A percentile compares a stretch with the other conserved stretches of the same genome.
These are phyloP conservation scores for Scaptomyza pallida DNA, from an alignment of 1,140 invertebrate genomes.

Conservation along the genomic window DNA sequence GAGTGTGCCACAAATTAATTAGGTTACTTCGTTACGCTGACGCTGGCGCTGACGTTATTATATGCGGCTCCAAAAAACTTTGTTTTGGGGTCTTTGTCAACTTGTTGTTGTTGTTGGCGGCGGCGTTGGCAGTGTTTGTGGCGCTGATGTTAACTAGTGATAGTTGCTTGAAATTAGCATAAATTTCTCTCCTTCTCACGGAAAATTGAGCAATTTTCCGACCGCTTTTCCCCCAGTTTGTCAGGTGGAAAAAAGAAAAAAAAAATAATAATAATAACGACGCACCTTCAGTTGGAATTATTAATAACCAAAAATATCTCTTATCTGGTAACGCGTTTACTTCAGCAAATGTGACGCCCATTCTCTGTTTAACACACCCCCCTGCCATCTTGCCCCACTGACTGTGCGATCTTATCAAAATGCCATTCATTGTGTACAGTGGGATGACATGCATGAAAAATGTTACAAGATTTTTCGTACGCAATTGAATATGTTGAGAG, in stretches of 20 bases:
- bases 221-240: conserved; percentile 46
- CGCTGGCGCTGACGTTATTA: conserved; percentile 52
- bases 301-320: conserved; percentile 66
- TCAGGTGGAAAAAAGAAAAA: conserved; percentile 6
- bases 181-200: conserved; percentile 71
- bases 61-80: background rate
- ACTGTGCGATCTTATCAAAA: conserved; percentile 52
- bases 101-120: conserved; percentile 13
- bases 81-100: conserved; percentile 1
- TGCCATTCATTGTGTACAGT: background rate
- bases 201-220: conserved; percentile 82
- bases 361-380: background rate
- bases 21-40: conserved; percentile 80
- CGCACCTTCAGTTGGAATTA: conserved; percentile 32
- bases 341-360: conserved; percentile 16
- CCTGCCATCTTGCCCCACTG: too few relatives aligned
- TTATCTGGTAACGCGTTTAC: conserved; percentile 61
- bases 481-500: background rate
- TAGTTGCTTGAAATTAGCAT: conserved; percentile 77
- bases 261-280: too few relatives aligned
- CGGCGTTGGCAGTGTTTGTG: background rate
- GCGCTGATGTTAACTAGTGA: conserved; percentile 63
- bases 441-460: conserved; percentile 33
- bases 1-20: conserved; percentile 82
- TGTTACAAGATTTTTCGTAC: conserved; percentile 20